Conservation (phyloP, 2,888 invertebrate species). For the Trichopoda pennipes region DNA sequence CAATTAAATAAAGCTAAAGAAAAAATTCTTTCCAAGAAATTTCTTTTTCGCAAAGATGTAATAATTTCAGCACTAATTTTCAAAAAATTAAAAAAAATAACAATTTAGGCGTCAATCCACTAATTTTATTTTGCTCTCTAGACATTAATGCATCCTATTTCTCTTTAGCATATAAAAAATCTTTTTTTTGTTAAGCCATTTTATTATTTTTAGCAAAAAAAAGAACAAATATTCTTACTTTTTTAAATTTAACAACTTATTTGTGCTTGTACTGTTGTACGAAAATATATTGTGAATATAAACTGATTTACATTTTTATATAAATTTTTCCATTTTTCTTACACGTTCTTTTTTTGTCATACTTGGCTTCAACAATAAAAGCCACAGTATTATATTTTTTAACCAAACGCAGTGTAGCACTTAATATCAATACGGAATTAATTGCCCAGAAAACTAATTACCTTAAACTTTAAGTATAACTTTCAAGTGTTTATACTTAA, state of each 20-base stretch:
- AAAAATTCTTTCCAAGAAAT: no score
- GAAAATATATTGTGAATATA: slow-evolving; percentile 47
- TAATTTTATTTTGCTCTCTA: no score
- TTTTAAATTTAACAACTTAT: slow-evolving; percentile 29
- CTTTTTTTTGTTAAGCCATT: background rate
- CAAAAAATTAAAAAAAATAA: no score
- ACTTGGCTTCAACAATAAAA: background rate
- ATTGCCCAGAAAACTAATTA: slow-evolving; percentile 69
- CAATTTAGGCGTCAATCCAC: no score
- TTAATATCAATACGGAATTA: slow-evolving; percentile 69
- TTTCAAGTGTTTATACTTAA: slow-evolving; percentile 50
- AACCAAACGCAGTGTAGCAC: slow-evolving; percentile 62
- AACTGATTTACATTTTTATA: slow-evolving; percentile 66
- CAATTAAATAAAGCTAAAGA: background rate
- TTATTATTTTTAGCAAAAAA: background rate
- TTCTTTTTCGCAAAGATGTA: background rate
- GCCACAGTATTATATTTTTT: slow-evolving; percentile 44
- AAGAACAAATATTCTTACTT: slow-evolving; percentile 2
- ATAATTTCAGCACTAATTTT: background rate
- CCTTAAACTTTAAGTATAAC: slow-evolving; percentile 67
- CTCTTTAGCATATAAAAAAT: background rate
- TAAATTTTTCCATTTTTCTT: slow-evolving; percentile 31
- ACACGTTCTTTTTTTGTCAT: background rate
- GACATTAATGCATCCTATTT: no score
- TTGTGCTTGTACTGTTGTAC: slow-evolving; percentile 11